These are phyloP conservation scores for Allobates femoralis DNA, from an alignment of 2,797 vertebrate genomes.

Conservation along the genomic window DNA sequence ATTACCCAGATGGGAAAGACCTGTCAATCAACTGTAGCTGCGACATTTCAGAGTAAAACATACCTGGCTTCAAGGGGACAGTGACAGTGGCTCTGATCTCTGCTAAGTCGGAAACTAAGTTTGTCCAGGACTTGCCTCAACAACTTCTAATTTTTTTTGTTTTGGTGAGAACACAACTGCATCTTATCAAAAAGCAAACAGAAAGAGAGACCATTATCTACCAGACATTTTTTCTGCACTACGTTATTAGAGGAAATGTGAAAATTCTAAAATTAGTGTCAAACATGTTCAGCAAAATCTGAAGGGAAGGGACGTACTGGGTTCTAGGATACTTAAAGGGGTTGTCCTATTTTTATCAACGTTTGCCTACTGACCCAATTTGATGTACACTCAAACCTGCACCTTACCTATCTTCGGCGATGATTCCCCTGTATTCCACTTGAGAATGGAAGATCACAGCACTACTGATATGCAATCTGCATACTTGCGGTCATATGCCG, in stretches of 20 bases:
- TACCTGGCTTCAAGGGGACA: too few relatives aligned
- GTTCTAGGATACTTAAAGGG: not conserved
- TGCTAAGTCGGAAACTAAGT: not conserved
- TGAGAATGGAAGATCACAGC: too few relatives aligned
- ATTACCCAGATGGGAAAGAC: not conserved
- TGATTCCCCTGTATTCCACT: too few relatives aligned
- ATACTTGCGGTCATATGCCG: too few relatives aligned
- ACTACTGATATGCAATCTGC: too few relatives aligned
- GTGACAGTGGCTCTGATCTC: too few relatives aligned
- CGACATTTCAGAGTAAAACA: too few relatives aligned
- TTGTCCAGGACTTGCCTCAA: not conserved
- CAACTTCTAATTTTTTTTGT: not conserved
- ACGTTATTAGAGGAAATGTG: not conserved
- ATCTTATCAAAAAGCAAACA: constrained; percentile 28
- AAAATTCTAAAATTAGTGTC: not conserved
- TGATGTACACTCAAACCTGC: too few relatives aligned
- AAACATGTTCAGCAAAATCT: not conserved
- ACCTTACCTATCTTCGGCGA: too few relatives aligned
- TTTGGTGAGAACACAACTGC: not conserved
- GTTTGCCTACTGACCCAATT: too few relatives aligned
- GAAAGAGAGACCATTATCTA: constrained; percentile 3
- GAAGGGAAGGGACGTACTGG: not conserved
- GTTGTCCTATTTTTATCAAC: not conserved
- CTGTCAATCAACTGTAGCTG: too few relatives aligned
- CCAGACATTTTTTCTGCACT: not conserved